Evolutionary conservation across 2,797 vertebrate species (phyloP), one percentile per base, ranked within the genome.

Genomic region (Triplophysa bombifrons): DNA sequence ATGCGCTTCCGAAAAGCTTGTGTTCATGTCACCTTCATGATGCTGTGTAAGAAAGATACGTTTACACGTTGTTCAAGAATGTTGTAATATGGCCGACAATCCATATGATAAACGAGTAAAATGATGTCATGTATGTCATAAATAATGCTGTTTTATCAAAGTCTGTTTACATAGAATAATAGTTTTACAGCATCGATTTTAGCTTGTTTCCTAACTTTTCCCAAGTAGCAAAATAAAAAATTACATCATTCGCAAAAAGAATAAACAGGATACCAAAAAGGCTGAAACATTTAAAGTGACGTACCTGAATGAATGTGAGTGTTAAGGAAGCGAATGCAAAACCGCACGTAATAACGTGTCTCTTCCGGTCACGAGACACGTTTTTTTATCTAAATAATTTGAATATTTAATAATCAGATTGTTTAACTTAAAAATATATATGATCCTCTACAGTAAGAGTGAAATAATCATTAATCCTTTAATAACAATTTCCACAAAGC

Each of bases 1-100:
- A 74, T 63, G 17, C 61, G 55, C 38, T 73, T 12, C 27, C 56
- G 22, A 60, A 70, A 41, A 63, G 56, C 13, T 69, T 69, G 51
- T 56, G 67, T 68, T n/a, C 41, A 41, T 76, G 65, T 41, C 30
- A 60, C 12, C 58, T 11, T 27, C 20, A 27, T 66, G 44, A 44
- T 25, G 13, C 16, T 17, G 13, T 44, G 20, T 56, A 44, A 44
- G 34, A 56, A 44, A 27, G 12, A 27, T 3, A 22, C 55, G 41
- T 41, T 9, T 41, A 41, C 8, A 41, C 9, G 41, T 11, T 41
- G 41, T 9, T 41, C 41, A 41, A 41, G 41, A 41, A 41, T 41
- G 10, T 41, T 41, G 41, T 41, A 11, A 41, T 41, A 41, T 41
- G 8, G 9, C 10, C 41, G 8, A 41, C 2, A 41, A 41, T 41